Base-by-base conservation (phyloP, 2,797 vertebrate genomes). In the Rhinatrema bivittatum region DNA sequence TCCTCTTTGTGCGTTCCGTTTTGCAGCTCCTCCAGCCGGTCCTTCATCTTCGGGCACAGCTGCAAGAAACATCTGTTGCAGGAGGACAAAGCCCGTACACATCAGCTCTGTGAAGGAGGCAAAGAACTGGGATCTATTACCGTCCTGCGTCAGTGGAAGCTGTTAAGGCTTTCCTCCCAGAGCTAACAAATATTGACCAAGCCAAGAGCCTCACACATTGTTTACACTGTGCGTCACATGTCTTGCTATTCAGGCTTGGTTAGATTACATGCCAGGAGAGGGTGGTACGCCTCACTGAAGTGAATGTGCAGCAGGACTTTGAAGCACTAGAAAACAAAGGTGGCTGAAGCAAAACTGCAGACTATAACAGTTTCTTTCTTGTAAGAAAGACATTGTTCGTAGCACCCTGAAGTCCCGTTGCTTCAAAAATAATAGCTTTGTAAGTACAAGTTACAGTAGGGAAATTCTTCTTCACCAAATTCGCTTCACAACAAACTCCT, bases 21-120 rank as follows among this genome's bases (percentile, higher is more conserved):
- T 47, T 9, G 61, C 29, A 75, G 46, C 49, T 79, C 76, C 1
- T 65, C 68, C 42, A 80, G 50, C 10, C 78, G 48, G 57, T 76
- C 78, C 67, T 60, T 73, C 76, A 76, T 73, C 37, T 56, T 68
- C 34, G 1, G 0, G 16, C 4, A 14, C 16, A 11, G 27, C n/a
- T 5, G 8, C 38, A 37, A 20, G 42, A 32, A 37, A 42, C 55
- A 28, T 49, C 36, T 9, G 10, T 3, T 29, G 27, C 23, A 20
- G 35, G 10, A 7, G 6, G 6, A 26, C 5, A 3, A 3, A 3
- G 16, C 30, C 18, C 7, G 16, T 12, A 22, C 16, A 18, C 53
- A 46, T 34, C 5, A 1, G 52, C 45, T 34, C 30, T 6, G 27
- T 15, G 19, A 26, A n/a, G 20, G 21, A 16, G 33, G 18, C 14